Evolutionary conservation across 2,797 vertebrate species (phyloP).

Genomic region (Yasuhikotakia modesta): DNA sequence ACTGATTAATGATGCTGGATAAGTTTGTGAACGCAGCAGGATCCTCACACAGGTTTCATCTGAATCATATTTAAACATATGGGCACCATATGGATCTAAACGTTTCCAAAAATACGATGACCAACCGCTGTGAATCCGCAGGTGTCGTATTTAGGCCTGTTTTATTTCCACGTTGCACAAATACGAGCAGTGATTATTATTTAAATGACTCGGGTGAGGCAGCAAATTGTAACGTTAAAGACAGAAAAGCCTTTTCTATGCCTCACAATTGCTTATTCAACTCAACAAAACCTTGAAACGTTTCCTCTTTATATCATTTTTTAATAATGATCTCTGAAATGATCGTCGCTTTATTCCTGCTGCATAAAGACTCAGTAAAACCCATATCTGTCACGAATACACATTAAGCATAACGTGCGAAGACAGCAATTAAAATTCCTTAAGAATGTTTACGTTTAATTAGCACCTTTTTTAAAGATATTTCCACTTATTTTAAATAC

Average conservation of each 20-base stretch:
- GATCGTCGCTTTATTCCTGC: not conserved
- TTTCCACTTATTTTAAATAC: conserved; percentile 31
- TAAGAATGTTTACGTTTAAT: conserved; percentile 37
- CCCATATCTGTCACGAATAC: not conserved
- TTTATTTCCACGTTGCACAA: conserved; percentile 11
- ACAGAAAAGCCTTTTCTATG: not conserved
- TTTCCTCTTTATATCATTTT: not conserved
- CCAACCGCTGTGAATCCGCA: conserved; percentile 30
- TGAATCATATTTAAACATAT: conserved; percentile 65
- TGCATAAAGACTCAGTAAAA: conserved; percentile 3
- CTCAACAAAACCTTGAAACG: not conserved
- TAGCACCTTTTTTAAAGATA: conserved; percentile 2
- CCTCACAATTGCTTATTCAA: not conserved
- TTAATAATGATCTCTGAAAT: not conserved
- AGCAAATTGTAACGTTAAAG: not conserved
- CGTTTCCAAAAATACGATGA: conserved; percentile 45
- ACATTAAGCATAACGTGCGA: not conserved
- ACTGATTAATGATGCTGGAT: conserved; percentile 71
- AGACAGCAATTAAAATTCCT: conserved; percentile 7
- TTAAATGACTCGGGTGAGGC: conserved; percentile 4
- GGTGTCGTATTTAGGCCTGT: conserved; percentile 25
- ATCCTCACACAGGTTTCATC: conserved; percentile 61
- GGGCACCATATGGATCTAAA: conserved; percentile 57
- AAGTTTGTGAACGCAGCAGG: conserved; percentile 64
- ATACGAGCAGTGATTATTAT: conserved; percentile 1